Percentiles rank a stretch among this genome's conserved stretches.
Conservation (phyloP, 2,888 invertebrate genomes). For the Parnassius apollo region DNA sequence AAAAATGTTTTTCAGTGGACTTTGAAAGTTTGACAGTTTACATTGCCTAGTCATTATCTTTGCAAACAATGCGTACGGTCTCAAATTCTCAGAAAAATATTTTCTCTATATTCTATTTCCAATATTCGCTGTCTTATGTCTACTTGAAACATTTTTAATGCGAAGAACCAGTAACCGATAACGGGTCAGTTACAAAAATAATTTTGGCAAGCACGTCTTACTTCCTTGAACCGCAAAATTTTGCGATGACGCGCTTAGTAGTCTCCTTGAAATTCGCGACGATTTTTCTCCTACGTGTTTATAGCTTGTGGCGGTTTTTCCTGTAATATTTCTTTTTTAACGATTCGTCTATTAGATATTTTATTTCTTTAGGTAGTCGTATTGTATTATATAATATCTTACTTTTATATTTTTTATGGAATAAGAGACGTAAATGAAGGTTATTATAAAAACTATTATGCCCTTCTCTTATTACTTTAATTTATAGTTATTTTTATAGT, state of each 20-base stretch:
- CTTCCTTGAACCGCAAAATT: conserved; percentile 63
- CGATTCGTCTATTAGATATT: no score
- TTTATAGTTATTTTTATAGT: no score
- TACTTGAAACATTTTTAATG: conserved; percentile 25
- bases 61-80: no score
- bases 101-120: conserved; percentile 38
- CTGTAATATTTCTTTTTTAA: conserved; percentile 14
- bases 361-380: no score
- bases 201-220: conserved; percentile 61
- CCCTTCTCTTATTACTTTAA: no score
- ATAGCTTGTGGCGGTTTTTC: conserved; percentile 10
- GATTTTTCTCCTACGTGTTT: conserved; percentile 17
- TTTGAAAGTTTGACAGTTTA: no score
- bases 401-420: no score
- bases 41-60: no score
- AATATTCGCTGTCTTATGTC: conserved; percentile 27
- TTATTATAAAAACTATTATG: no score
- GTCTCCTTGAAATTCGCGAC: conserved; percentile 23
- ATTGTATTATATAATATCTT: no score
- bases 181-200: conserved; percentile 54
- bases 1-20: no score
- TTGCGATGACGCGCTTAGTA: conserved; percentile 43
- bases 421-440: no score
- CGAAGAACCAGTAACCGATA: conserved; percentile 46
- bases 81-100: neutral